A percentile compares a stretch with the other conserved stretches of the same genome.
Evolutionary conservation across 1,140 invertebrate species (phyloP).

Genomic region (Scaptodrosophila lebanonensis): DNA sequence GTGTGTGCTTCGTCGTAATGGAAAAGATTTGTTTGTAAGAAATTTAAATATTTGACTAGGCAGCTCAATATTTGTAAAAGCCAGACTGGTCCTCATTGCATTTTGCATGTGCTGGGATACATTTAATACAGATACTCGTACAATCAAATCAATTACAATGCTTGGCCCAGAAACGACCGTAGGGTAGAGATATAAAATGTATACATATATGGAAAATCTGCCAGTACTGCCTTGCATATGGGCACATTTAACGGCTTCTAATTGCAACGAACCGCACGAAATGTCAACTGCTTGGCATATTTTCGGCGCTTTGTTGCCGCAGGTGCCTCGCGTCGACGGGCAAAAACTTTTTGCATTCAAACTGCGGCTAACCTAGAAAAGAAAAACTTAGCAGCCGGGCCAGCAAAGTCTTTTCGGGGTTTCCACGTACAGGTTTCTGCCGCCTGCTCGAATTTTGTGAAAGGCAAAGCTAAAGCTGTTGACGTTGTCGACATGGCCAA

Average conservation of each 20-base stretch:
- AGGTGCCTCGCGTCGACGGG: conserved; percentile 51
- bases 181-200: too few relatives aligned
- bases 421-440: conserved; percentile 47
- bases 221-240: too few relatives aligned
- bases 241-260: conserved; percentile 58
- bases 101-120: conserved; percentile 21
- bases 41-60: conserved; percentile 39
- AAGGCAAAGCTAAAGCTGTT: conserved; percentile 48
- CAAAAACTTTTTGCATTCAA: conserved; percentile 18
- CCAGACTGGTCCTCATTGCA: conserved; percentile 38
- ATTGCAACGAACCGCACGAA: conserved; percentile 63
- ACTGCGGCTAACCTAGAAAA: conserved; percentile 62
- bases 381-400: conserved; percentile 17
- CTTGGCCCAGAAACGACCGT: conserved; percentile 8
- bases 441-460: conserved; percentile 47
- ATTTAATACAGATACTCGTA: conserved; percentile 9
- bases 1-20: conserved; percentile 30
- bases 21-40: conserved; percentile 54
- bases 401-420: conserved; percentile 26
- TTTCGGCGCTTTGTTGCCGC: conserved; percentile 35
- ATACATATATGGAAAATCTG: too few relatives aligned
- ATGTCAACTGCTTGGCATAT: conserved; percentile 63
- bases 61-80: conserved; percentile 45
- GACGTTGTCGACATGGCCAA: conserved; percentile 2
- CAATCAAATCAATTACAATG: conserved; percentile 59